These are phyloP conservation scores for Solea senegalensis DNA, from an alignment of 2,113 vertebrate genomes.

Conservation along the genomic window DNA sequence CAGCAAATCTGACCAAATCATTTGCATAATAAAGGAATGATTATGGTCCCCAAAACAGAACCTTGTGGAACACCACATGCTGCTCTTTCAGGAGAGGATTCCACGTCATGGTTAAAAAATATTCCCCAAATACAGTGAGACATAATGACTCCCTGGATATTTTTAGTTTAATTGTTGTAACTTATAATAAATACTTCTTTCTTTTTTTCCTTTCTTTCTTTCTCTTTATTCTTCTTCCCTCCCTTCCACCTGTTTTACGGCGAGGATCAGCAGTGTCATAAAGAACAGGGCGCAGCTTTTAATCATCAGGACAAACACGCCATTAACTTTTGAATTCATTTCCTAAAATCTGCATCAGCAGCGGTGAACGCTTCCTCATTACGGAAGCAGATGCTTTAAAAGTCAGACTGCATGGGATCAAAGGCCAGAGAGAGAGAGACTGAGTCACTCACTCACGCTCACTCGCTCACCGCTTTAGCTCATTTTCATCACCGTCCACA, in stretches of 20 bases:
- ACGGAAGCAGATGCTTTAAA: slow-evolving; percentile 78
- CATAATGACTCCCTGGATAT: slow-evolving; percentile 67
- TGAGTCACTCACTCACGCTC: slow-evolving; percentile 49
- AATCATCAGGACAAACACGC: slow-evolving; percentile 81
- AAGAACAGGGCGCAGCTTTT: slow-evolving; percentile 70
- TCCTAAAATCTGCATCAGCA: slow-evolving; percentile 76
- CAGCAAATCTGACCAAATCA: too few species aligned
- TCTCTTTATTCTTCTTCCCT: background rate
- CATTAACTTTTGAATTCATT: slow-evolving; percentile 80
- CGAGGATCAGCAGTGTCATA: slow-evolving; percentile 73
- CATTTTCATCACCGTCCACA: slow-evolving; percentile 74
- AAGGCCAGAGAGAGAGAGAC: slow-evolving; percentile 70
- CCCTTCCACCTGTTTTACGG: slow-evolving; percentile 61
- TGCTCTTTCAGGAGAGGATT: too few species aligned
- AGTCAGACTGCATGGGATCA: slow-evolving; percentile 76
- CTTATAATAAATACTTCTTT: slow-evolving; percentile 62
- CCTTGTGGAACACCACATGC: too few species aligned
- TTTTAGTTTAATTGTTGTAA: slow-evolving; percentile 67
- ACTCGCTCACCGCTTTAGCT: slow-evolving; percentile 59
- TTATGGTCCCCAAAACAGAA: too few species aligned
- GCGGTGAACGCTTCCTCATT: slow-evolving; percentile 80
- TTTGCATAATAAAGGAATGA: too few species aligned
- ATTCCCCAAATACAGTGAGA: slow-evolving; percentile 43
- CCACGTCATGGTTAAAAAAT: slow-evolving; percentile 9
- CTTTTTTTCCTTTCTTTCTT: slow-evolving; percentile 4